Evolutionary conservation across 1,140 invertebrate genomes (phyloP).

Genomic region (Macrobrachium rosenbergii): DNA sequence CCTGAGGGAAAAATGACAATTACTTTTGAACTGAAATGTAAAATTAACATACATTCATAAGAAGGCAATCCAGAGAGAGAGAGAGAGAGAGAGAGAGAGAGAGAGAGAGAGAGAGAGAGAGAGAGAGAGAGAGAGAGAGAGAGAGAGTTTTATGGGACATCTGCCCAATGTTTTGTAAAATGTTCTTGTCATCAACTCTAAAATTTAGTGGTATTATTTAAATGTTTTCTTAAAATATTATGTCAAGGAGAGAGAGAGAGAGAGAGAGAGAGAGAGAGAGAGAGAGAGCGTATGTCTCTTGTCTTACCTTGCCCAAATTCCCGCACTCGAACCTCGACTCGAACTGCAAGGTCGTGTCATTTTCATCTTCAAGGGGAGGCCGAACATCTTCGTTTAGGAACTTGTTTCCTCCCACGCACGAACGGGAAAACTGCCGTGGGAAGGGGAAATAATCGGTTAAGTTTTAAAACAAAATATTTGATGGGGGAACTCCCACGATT

Average conservation of each 20-base stretch:
- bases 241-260: background rate
- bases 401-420: slow-evolving; percentile 79
- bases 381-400: slow-evolving; percentile 68
- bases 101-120: background rate
- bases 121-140: background rate
- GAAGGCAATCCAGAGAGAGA: background rate
- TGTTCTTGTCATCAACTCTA: too few relatives aligned
- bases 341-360: slow-evolving; percentile 80
- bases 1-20: slow-evolving; percentile 69
- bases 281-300: slow-evolving; percentile 55
- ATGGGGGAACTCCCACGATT: too few relatives aligned
- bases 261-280: background rate
- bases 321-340: slow-evolving; percentile 97
- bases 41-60: background rate
- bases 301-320: slow-evolving; percentile 83
- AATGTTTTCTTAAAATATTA: too few relatives aligned
- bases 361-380: slow-evolving; percentile 48
- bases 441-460: background rate
- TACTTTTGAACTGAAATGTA: background rate
- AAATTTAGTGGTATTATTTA: too few relatives aligned
- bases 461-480: too few relatives aligned
- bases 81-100: background rate
- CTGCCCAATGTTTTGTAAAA: too few relatives aligned
- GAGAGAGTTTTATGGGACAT: background rate
- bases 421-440: slow-evolving; percentile 83